A percentile compares a stretch with the other conserved stretches of the same genome.
phyloP scores from a whole-genome alignment of 2,888 invertebrate species.

The Dendrolimus houi region DNA sequence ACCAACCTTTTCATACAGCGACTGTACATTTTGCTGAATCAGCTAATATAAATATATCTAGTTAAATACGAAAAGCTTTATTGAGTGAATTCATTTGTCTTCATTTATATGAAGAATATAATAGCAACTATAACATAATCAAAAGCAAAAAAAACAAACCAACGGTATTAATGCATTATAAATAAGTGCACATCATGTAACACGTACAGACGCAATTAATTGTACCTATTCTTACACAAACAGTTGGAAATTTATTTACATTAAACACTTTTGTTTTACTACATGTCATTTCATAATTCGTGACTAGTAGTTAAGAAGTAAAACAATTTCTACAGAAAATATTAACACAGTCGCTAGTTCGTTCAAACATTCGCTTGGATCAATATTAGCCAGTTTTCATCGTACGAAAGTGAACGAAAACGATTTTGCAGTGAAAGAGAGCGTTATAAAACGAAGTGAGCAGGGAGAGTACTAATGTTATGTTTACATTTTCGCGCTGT shows the following conservation, averaged over 20 bases:
- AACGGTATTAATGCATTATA: neutral
- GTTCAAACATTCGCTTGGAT: conserved; percentile 29
- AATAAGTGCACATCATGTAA: neutral
- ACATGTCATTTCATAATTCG: conserved; percentile 13
- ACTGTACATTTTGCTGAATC: too few species aligned
- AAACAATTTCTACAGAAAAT: conserved; percentile 16
- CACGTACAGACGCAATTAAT: neutral
- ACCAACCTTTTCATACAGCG: too few species aligned
- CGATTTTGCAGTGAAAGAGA: too few species aligned
- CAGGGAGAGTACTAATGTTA: too few species aligned
- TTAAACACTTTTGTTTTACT: conserved; percentile 9
- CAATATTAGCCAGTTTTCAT: conserved; percentile 32
- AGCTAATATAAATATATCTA: too few species aligned
- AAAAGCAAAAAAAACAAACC: too few species aligned
- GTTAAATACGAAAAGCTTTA: too few species aligned
- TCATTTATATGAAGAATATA: too few species aligned
- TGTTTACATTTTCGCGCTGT: too few species aligned
- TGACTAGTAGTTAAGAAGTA: conserved; percentile 21
- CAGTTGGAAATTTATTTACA: neutral
- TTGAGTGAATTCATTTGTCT: too few species aligned
- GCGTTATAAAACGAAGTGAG: too few species aligned
- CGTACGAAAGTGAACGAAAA: neutral
- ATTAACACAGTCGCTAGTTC: conserved; percentile 18
- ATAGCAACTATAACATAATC: too few species aligned
- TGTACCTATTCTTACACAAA: neutral